Evolutionary conservation across 2,888 invertebrate species (phyloP).

Genomic region (Mamestra brassicae): DNA sequence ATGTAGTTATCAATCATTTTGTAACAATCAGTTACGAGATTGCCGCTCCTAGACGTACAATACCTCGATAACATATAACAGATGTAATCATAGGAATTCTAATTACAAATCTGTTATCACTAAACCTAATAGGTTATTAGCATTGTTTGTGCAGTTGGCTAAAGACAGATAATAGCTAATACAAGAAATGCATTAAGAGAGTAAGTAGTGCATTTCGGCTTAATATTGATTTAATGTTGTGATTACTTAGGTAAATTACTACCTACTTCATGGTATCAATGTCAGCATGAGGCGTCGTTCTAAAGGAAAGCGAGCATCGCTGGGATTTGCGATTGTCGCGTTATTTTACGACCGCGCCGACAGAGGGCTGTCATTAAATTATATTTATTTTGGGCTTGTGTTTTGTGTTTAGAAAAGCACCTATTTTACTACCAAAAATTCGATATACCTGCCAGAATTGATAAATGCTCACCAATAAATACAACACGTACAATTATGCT

Average conservation of each 20-base stretch:
- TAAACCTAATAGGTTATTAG: slow-evolving; percentile 10
- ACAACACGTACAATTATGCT: too few relatives aligned
- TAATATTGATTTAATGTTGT: neutral
- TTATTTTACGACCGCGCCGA: too few relatives aligned
- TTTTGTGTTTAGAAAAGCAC: too few relatives aligned
- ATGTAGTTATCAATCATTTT: slow-evolving; percentile 15
- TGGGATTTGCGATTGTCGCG: neutral
- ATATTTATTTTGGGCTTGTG: too few relatives aligned
- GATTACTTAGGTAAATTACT: neutral
- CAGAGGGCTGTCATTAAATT: too few relatives aligned
- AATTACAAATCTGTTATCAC: slow-evolving; percentile 41
- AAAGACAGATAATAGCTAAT: neutral
- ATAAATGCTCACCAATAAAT: too few relatives aligned
- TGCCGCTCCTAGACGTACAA: neutral
- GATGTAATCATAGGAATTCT: slow-evolving; percentile 19
- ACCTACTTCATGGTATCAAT: neutral
- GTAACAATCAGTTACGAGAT: neutral
- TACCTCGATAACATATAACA: slow-evolving; percentile 4
- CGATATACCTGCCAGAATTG: too few relatives aligned
- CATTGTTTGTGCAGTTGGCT: slow-evolving; percentile 9
- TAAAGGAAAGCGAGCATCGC: too few relatives aligned
- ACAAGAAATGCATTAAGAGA: slow-evolving; percentile 7
- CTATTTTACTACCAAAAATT: too few relatives aligned
- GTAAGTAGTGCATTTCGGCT: neutral
- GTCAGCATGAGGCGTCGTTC: neutral